Evolutionary conservation across 2,113 vertebrate genomes (phyloP), one percentile per base, ranked within the genome.

Genomic region (Bos javanicus): DNA sequence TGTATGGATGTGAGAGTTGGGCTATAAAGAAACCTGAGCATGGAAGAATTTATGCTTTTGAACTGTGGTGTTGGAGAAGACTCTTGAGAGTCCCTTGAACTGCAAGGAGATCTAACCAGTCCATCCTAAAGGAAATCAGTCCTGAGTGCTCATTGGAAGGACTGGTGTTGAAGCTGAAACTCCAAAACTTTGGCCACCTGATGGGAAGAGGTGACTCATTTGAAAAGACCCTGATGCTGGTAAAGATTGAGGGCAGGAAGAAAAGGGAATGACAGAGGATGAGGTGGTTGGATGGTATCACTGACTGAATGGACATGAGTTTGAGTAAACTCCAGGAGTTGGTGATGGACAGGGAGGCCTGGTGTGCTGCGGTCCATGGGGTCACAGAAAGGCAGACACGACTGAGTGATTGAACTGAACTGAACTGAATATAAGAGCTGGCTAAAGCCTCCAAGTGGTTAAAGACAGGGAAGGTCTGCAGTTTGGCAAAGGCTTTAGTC

Each of bases 301-400:
- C 9, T 0, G 1, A 71, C 64, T 36, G 19, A 21, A 36, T 11
- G 19, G 9, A 39, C n/a, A 6, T 39, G 19, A 39, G 5, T 71
- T 21, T 71, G 19, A 39, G n/a, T 71, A 23, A 12, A 39, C n/a
- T 71, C 17, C 19, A 3, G 2, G 19, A 23, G n/a, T 39, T 71
- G 19, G n/a, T 71, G n/a, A 71, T 71, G 67, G 19, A 71, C n/a
- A 39, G 9, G n/a, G n/a, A 71, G 67, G 19, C n/a, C 10, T 39
- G n/a, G n/a, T 0, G 0, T 71, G n/a, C n/a, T 39, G n/a, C 9
- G 0, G n/a, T 12, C 67, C 67, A 71, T 39, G n/a, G 67, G 19
- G 19, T 39, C 5, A 1, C 19, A 71, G 36, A 39, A 10, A 39
- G 10, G 19, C 10, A 23, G 67, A 39, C n/a, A 71, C 1, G 2